A percentile compares a stretch with the other conserved stretches of the same genome.
These are phyloP conservation scores for Napeogenes sylphis DNA, from an alignment of 2,888 invertebrate genomes.

Conservation along the genomic window DNA sequence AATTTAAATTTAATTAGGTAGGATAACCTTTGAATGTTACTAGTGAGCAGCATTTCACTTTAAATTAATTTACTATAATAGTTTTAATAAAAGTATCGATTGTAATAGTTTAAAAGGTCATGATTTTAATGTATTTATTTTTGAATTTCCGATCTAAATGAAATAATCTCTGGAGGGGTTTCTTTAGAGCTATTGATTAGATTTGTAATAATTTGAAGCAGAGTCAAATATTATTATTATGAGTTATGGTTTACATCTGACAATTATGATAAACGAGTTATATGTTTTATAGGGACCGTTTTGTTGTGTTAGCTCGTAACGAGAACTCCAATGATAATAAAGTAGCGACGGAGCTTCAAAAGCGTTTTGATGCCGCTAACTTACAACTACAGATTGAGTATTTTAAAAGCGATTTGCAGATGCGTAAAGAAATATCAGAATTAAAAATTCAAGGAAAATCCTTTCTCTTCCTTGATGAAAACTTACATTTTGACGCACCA, in stretches of 20 bases:
- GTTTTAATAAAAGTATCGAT: too few relatives aligned
- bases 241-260: too few relatives aligned
- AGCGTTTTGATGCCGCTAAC: slow-evolving; percentile 4
- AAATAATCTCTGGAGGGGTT: too few relatives aligned
- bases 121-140: too few relatives aligned
- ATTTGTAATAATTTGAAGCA: too few relatives aligned
- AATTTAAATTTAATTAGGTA: background rate
- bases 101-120: too few relatives aligned
- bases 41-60: background rate
- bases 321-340: slow-evolving; percentile 10
- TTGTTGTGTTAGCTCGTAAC: slow-evolving; percentile 17
- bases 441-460: slow-evolving; percentile 20
- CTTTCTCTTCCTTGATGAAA: slow-evolving; percentile 41
- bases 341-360: slow-evolving; percentile 10
- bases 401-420: slow-evolving; percentile 15
- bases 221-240: background rate
- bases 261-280: too few relatives aligned
- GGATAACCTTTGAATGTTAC: background rate
- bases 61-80: background rate
- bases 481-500: slow-evolving; percentile 32
- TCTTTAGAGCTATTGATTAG: too few relatives aligned
- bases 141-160: too few relatives aligned
- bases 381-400: slow-evolving; percentile 14
- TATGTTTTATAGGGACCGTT: background rate
- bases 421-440: slow-evolving; percentile 15